Evolutionary conservation across 2,113 vertebrate species (phyloP).

Genomic region (Phylloscopus trochilus): DNA sequence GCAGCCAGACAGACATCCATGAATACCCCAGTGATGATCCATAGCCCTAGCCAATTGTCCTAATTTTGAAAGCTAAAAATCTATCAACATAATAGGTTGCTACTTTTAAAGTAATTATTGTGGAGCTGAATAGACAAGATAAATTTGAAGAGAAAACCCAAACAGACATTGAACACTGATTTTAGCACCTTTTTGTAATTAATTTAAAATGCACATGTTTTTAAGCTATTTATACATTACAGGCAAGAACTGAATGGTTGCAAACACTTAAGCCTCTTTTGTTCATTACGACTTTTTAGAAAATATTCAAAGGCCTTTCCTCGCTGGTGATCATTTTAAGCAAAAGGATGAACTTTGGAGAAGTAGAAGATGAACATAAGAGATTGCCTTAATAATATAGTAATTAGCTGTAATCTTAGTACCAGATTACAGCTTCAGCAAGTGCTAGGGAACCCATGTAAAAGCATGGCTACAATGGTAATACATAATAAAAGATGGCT

Average conservation of each 20-base stretch:
- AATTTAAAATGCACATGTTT: neutral
- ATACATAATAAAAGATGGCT: neutral
- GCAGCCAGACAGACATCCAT: neutral
- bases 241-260: neutral
- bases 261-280: neutral
- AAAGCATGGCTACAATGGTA: neutral
- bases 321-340: neutral
- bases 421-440: neutral
- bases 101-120: neutral
- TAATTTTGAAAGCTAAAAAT: slow-evolving; percentile 10
- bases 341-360: neutral
- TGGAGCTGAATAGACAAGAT: neutral
- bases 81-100: neutral
- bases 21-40: neutral
- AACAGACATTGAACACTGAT: neutral
- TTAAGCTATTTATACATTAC: neutral
- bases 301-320: neutral
- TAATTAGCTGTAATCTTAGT: no score
- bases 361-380: neutral
- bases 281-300: neutral
- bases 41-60: neutral
- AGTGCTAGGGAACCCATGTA: neutral
- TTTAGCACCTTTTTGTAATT: neutral
- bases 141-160: neutral
- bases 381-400: neutral